Conservation (phyloP, 2,113 vertebrate genomes). For the Lycaon pictus region DNA sequence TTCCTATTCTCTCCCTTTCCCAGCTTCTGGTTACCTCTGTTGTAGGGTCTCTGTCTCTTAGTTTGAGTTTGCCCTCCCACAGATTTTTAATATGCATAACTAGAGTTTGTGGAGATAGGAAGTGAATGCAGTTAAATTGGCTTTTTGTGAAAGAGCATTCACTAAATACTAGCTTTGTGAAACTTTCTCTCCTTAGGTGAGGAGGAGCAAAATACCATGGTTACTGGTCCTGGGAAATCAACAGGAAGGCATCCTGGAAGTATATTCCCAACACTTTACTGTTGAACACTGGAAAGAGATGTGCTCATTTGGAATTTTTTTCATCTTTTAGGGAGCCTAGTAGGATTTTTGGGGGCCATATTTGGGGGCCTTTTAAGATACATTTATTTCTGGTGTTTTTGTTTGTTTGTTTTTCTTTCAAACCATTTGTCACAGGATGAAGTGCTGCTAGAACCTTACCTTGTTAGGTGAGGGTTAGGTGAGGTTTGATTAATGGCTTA, state of each 20-base stretch:
- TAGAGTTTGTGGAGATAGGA: not conserved
- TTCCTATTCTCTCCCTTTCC: too few species aligned
- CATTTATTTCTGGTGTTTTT: not conserved
- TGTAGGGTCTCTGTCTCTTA: not conserved
- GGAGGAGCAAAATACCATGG: not conserved
- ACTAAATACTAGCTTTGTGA: not conserved
- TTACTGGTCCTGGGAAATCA: not conserved
- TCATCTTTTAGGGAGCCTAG: not conserved
- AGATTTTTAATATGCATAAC: not conserved
- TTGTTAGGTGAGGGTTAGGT: not conserved
- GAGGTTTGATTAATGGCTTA: not conserved
- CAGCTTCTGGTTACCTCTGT: not conserved
- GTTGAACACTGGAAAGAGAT: not conserved
- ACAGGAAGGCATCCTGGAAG: not conserved
- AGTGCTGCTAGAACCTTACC: not conserved
- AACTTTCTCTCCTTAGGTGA: not conserved
- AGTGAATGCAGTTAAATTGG: not conserved
- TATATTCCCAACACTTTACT: not conserved
- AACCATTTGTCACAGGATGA: not conserved
- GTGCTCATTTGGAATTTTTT: not conserved
- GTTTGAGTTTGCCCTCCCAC: not conserved
- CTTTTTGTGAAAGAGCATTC: not conserved
- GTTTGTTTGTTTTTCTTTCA: not conserved
- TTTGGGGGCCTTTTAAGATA: conserved; percentile 23
- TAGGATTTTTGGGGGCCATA: not conserved